phyloP scores from a whole-genome alignment of 23 tunicate species.

The Halocynthia aurantium region DNA sequence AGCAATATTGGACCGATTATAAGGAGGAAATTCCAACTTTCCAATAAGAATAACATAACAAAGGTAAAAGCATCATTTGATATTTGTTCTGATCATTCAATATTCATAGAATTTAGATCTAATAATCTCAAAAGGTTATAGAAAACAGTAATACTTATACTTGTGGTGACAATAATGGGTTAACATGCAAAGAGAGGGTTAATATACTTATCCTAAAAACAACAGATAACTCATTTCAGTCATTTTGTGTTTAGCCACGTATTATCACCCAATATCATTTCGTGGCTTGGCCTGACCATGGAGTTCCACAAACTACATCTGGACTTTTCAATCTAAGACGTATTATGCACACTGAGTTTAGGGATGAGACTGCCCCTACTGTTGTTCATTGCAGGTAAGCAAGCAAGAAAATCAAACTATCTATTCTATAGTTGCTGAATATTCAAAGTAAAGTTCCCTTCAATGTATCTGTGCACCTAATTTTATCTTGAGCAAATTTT shows the following conservation, averaged over 20 bases:
- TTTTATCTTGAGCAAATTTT: too few species aligned
- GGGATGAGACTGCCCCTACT: constrained; percentile 5
- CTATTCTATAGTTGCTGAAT: too few species aligned
- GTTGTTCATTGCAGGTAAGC: constrained; percentile 70
- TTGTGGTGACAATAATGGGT: too few species aligned
- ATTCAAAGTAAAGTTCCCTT: too few species aligned
- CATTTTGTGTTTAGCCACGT: constrained; percentile 2
- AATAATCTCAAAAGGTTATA: too few species aligned
- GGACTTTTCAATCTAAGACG: constrained; percentile 34
- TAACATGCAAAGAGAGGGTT: too few species aligned
- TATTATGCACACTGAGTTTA: constrained; percentile 15
- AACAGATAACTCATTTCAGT: not conserved
- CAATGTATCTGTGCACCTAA: too few species aligned
- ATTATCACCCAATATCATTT: constrained; percentile 29
- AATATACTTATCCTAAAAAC: too few species aligned
- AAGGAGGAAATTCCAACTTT: constrained; percentile 16
- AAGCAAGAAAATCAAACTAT: not conserved
- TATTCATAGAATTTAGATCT: too few species aligned
- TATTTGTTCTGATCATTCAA: too few species aligned
- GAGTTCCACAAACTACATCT: constrained; percentile 47
- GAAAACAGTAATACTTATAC: too few species aligned
- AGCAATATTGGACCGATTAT: constrained; percentile 22
- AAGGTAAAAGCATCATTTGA: too few species aligned
- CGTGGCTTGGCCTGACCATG: constrained; percentile 64
- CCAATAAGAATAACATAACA: not conserved